phyloP scores from a whole-genome alignment of 2,797 vertebrate genomes.

The Epinephelus malabaricus region DNA sequence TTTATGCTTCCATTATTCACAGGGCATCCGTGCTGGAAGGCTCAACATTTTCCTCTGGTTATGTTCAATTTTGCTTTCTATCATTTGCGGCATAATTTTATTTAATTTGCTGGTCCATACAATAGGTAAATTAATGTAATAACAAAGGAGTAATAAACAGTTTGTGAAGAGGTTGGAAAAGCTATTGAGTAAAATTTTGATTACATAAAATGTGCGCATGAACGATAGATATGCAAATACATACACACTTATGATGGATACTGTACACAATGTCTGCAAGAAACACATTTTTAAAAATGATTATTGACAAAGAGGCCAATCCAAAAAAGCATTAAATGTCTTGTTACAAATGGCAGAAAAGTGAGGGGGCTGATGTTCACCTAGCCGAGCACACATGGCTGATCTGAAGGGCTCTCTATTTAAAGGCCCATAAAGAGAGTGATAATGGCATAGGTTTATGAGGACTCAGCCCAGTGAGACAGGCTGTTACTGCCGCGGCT shows the following conservation, averaged over 20 bases:
- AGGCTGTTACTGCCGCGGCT: conserved; percentile 78
- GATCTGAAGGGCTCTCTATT: conserved; percentile 79
- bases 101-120: conserved; percentile 1
- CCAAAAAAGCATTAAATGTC: conserved; percentile 37
- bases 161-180: background rate
- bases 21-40: conserved; percentile 38
- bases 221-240: background rate
- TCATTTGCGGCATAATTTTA: conserved; percentile 9
- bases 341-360: conserved; percentile 50
- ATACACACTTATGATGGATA: background rate
- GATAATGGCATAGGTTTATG: conserved; percentile 85
- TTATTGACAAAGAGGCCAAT: conserved; percentile 36
- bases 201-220: background rate
- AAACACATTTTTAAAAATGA: conserved; percentile 26
- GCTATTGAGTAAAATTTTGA: background rate
- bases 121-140: conserved; percentile 12
- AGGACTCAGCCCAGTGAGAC: conserved; percentile 82
- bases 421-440: conserved; percentile 84
- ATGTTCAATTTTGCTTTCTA: conserved; percentile 25
- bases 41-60: conserved; percentile 42
- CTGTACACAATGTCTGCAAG: background rate
- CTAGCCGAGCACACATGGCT: conserved; percentile 69
- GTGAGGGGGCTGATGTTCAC: conserved; percentile 54
- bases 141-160: background rate
- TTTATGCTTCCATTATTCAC: conserved; percentile 67